A percentile compares a stretch with the other conserved stretches of the same genome.
Conservation (phyloP, 2,888 invertebrate genomes). For the Aproaerema taeniolella region DNA sequence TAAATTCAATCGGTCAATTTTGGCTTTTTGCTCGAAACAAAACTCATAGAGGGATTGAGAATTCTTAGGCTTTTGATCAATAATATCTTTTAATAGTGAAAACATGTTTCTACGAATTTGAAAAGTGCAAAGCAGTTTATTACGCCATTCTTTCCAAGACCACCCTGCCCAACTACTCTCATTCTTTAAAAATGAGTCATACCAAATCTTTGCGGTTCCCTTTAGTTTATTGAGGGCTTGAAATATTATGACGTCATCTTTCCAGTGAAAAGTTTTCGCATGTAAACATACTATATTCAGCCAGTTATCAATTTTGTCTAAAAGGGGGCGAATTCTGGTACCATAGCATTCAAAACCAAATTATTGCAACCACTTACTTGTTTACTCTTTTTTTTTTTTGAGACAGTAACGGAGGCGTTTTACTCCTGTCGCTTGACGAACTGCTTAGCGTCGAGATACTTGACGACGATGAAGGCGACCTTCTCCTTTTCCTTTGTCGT, state of each 20-base stretch:
- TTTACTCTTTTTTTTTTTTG: not conserved
- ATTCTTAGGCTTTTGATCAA: conserved; percentile 14
- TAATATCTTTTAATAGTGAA: conserved; percentile 1
- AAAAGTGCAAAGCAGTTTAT: conserved; percentile 14
- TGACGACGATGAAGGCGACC: not conserved
- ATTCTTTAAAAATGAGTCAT: conserved; percentile 15
- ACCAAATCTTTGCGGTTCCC: conserved; percentile 20
- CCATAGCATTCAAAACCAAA: conserved; percentile 10
- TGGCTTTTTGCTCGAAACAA: conserved; percentile 22
- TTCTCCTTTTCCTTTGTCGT: not conserved
- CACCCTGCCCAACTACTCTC: conserved; percentile 16
- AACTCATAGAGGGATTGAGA: conserved; percentile 24
- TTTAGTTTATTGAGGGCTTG: conserved; percentile 19
- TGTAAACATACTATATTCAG: conserved; percentile 19
- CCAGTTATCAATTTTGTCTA: conserved; percentile 22
- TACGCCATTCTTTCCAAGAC: conserved; percentile 17
- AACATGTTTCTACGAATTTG: conserved; percentile 10
- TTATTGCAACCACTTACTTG: not conserved
- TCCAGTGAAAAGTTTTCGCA: conserved; percentile 17
- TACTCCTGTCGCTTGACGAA: not conserved
- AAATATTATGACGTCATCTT: conserved; percentile 12
- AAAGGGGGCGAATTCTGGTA: conserved; percentile 24
- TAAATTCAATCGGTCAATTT: conserved; percentile 17
- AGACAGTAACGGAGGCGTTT: not conserved
- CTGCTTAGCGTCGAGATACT: not conserved